phyloP scores from a whole-genome alignment of 2,113 vertebrate species.

The Pipra filicauda region DNA sequence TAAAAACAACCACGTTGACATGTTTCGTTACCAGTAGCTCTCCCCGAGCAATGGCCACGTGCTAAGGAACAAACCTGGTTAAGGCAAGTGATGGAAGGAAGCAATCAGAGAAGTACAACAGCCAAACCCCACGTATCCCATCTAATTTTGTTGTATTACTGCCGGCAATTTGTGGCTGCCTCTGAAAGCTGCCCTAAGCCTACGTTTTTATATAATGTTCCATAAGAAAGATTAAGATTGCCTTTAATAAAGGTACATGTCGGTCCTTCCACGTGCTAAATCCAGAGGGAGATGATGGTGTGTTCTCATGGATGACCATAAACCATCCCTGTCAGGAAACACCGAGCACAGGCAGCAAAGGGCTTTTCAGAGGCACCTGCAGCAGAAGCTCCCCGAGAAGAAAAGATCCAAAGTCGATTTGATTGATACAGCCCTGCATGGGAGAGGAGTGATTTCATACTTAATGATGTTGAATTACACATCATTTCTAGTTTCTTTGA shows the following conservation, averaged over 20 bases:
- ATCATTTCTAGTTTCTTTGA: background rate
- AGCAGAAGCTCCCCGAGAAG: background rate
- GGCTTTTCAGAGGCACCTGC: background rate
- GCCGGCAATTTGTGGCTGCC: background rate
- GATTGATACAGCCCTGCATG: background rate
- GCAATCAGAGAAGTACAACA: background rate
- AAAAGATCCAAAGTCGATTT: background rate
- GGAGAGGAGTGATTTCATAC: background rate
- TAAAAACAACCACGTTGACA: background rate
- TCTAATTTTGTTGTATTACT: background rate
- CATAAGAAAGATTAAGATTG: background rate
- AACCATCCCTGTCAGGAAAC: background rate
- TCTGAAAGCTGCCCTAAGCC: background rate
- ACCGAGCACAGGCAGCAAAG: accelerated
- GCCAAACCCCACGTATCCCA: background rate
- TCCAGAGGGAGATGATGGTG: background rate
- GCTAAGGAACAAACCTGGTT: background rate
- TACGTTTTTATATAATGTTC: background rate
- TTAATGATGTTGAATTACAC: background rate
- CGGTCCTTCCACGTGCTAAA: background rate
- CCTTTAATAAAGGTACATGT: background rate
- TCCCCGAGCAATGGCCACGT: background rate
- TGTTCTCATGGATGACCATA: background rate
- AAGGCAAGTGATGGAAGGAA: background rate
- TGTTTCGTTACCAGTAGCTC: background rate